Evolutionary conservation across 2,888 invertebrate species (phyloP), one percentile per base, ranked within the genome.

Genomic region (Keiferia lycopersicella): DNA sequence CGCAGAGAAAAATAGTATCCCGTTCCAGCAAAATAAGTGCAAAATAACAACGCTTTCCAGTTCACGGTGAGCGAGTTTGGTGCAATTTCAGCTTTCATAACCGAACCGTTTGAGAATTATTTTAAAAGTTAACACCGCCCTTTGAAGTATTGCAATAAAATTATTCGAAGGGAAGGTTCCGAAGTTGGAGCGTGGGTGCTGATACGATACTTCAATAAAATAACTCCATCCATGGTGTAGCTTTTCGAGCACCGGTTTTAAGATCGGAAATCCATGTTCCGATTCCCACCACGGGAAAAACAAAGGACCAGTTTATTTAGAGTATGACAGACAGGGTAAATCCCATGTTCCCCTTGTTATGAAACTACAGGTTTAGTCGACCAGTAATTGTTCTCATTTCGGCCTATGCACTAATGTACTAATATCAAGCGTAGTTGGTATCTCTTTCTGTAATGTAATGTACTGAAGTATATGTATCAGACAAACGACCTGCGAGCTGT

Each of bases 21-120:
- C 68, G 63, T 65, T 65, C 50, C 68, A 66, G 66, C 66, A 68
- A 69, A 71, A 66, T 62, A 62, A 64, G 39, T 62, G 50, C 64
- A 76, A 73, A 76, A 72, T 68, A 70, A 73, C 73, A 73, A 73
- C 69, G 69, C 78, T 84, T 84, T 83, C 77, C 75, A 71, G 81
- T 84, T 78, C 74, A 81, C 76, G 78, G 77, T 80, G 77, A 77
- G 71, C 77, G 74, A 78, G 77, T 82, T 78, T 73, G 73, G 71
- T 76, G 79, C 79, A 81, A 83, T 84, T 83, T 80, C 69, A 82
- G 76, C 76, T 82, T 81, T 79, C 78, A 80, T 83, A 81, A 81
- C 78, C 82, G 73, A 73, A 75, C 73, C 68, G 69, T 69, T 75
- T 74, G 65, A 73, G 68, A 73, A 69, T 72, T 71, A 69, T 73